Percentiles rank a stretch among this genome's conserved stretches.
Conservation (phyloP, 2,797 vertebrate species). For the Dendrocincla fuliginosa region DNA sequence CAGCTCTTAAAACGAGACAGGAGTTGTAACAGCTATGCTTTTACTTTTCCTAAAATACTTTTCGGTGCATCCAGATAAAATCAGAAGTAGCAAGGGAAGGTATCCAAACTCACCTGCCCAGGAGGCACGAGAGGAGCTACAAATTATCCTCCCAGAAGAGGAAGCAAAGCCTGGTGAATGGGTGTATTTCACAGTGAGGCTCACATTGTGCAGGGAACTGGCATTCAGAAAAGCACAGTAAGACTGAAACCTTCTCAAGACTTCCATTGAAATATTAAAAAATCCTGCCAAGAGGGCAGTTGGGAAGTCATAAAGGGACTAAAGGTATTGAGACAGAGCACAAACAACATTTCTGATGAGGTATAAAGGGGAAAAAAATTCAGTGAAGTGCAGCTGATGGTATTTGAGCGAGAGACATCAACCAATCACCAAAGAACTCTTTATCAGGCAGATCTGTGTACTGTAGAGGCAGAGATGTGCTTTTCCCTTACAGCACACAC, state of each 20-base stretch:
- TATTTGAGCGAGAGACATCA: neutral
- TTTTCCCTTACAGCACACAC: neutral
- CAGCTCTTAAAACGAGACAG: neutral
- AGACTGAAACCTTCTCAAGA: accelerated
- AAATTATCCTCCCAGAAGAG: neutral
- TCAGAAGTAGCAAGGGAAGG: neutral
- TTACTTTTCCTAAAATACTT: neutral
- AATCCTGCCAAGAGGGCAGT: neutral
- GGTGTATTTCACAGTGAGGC: neutral
- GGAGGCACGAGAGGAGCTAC: neutral
- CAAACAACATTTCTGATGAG: neutral
- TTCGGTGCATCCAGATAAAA: neutral
- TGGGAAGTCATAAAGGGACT: neutral
- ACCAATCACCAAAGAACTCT: neutral
- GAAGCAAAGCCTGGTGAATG: neutral
- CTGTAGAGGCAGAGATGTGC: neutral
- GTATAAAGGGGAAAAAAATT: neutral
- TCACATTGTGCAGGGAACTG: accelerated
- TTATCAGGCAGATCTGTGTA: neutral
- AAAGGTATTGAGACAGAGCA: neutral
- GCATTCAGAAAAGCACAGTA: neutral
- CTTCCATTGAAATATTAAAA: neutral
- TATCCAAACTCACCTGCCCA: neutral
- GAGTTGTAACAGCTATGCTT: neutral
- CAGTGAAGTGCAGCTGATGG: neutral